Conservation (phyloP, 2,113 vertebrate genomes). For the Theristicus caerulescens region DNA sequence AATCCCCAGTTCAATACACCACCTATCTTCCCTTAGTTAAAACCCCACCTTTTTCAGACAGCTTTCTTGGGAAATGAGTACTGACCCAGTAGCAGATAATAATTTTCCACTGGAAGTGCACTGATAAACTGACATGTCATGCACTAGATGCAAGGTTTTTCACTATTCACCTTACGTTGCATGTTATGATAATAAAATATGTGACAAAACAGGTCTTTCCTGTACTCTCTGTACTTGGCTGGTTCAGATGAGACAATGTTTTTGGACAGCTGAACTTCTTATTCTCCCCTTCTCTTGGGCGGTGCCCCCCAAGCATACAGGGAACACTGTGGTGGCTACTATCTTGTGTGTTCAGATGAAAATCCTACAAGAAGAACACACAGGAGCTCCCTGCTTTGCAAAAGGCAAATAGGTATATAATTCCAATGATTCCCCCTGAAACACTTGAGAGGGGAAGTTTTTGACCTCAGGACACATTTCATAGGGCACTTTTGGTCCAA, state of each 20-base stretch:
- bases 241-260: neutral
- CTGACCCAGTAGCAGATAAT: neutral
- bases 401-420: neutral
- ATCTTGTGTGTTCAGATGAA: neutral
- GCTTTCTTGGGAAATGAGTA: neutral
- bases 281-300: neutral
- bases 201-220: neutral
- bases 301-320: neutral
- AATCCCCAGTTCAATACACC: accelerated
- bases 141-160: neutral
- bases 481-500: neutral
- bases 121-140: neutral
- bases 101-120: neutral
- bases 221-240: neutral
- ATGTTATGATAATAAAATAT: neutral
- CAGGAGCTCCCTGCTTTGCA: neutral
- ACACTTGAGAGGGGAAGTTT: neutral
- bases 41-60: neutral
- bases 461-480: neutral
- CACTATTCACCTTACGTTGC: neutral
- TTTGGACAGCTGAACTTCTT: neutral
- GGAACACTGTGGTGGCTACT: neutral
- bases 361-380: neutral
- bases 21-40: neutral
- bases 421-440: neutral